Conservation (phyloP, 2,888 invertebrate species). For the Philhelius pedissequus region DNA sequence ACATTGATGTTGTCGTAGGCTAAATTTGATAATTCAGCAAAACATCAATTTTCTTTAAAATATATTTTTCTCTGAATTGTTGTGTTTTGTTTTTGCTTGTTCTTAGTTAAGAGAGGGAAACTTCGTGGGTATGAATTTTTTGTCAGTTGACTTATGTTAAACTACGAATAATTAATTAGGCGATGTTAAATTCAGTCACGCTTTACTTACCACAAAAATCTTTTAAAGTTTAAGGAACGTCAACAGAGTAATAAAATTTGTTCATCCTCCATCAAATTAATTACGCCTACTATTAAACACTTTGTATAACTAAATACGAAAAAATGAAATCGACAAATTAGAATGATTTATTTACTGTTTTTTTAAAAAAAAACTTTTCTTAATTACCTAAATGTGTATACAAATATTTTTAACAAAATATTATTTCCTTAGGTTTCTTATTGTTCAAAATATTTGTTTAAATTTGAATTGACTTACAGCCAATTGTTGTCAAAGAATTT, state of each 20-base stretch:
- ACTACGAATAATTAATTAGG: neutral
- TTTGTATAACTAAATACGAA: neutral
- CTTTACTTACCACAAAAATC: conserved; percentile 16
- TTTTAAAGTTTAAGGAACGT: neutral
- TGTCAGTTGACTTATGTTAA: neutral
- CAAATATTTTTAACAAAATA: neutral
- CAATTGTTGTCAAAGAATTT: too few species aligned
- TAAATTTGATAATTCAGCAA: neutral
- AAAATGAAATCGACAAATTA: neutral
- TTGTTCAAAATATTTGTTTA: too few species aligned
- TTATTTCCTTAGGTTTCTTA: neutral
- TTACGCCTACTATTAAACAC: conserved; percentile 36
- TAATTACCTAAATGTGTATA: too few species aligned
- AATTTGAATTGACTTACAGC: too few species aligned
- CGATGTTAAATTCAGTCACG: neutral
- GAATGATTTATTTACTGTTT: conserved; percentile 7
- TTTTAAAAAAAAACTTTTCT: too few species aligned
- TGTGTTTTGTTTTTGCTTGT: neutral
- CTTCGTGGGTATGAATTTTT: neutral
- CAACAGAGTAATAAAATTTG: conserved; percentile 37
- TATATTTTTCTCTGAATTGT: neutral
- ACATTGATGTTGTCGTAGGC: neutral
- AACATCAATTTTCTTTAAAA: neutral
- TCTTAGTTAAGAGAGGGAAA: too few species aligned
- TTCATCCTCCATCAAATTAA: conserved; percentile 33